Evolutionary conservation across 2,797 vertebrate species (phyloP).

Genomic region (Gallinago solitaria): DNA sequence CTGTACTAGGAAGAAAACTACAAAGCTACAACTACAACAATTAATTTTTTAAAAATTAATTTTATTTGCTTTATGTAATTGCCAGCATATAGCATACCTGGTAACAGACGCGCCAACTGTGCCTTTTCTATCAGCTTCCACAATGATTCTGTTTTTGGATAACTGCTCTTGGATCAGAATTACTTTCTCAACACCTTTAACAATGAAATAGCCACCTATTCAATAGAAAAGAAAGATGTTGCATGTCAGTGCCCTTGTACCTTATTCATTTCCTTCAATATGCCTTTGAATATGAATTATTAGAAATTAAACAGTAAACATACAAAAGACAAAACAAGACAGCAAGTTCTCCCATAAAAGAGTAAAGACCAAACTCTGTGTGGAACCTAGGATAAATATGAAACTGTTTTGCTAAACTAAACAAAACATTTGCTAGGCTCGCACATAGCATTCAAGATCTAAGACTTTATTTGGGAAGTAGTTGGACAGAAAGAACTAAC

Average conservation of each 20-base stretch:
- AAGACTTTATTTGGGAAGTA: neutral
- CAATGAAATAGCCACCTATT: slow-evolving; percentile 96
- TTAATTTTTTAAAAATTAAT: neutral
- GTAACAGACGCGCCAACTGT: slow-evolving; percentile 97
- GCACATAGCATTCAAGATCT: neutral
- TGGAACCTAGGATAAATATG: neutral
- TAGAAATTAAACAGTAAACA: neutral
- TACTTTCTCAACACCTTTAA: slow-evolving; percentile 98
- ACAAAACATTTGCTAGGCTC: neutral
- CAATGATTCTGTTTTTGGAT: slow-evolving; percentile 98
- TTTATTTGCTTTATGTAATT: neutral
- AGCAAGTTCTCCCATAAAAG: neutral
- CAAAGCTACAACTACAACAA: neutral
- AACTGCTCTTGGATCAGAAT: slow-evolving; percentile 99
- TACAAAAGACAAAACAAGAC: neutral
- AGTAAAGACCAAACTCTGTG: neutral
- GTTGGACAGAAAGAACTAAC: neutral
- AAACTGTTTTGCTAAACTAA: neutral
- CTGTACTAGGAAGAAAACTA: neutral
- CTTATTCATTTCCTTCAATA: neutral
- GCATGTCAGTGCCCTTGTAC: neutral
- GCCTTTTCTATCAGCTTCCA: slow-evolving; percentile 96
- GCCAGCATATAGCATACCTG: slow-evolving; percentile 79
- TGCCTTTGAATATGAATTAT: neutral
- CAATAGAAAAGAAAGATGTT: slow-evolving; percentile 5